phyloP scores from a whole-genome alignment of 2,888 invertebrate species.

The Adelognathus sp. region DNA sequence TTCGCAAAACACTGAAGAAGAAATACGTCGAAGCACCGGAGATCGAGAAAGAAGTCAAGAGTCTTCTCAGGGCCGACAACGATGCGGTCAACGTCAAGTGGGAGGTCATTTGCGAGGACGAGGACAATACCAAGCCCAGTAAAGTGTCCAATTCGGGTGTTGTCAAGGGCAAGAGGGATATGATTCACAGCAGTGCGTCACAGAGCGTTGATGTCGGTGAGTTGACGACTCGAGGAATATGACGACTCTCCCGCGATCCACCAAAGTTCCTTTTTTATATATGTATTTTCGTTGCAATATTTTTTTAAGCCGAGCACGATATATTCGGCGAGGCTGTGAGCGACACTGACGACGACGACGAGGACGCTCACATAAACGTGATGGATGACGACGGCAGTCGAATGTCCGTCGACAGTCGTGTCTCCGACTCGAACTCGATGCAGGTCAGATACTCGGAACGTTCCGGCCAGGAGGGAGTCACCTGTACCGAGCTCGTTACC shows the following conservation, averaged over 20 bases:
- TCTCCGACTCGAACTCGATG: conserved; percentile 87
- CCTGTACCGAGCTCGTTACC: conserved; percentile 81
- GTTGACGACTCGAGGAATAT: conserved; percentile 54
- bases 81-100: conserved; percentile 94
- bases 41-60: conserved; percentile 98
- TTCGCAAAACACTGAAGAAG: conserved; percentile 97
- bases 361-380: conserved; percentile 86
- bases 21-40: conserved; percentile 98
- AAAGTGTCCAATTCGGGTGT: conserved; percentile 79
- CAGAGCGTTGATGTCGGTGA: conserved; percentile 81
- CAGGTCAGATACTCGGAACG: conserved; percentile 80
- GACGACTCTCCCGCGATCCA: conserved; percentile 14
- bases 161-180: conserved; percentile 76
- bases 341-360: conserved; percentile 93
- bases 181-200: conserved; percentile 77
- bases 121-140: conserved; percentile 84
- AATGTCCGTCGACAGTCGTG: conserved; percentile 87
- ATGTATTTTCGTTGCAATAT: not conserved
- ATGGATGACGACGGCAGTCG: conserved; percentile 91
- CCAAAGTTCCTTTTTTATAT: not conserved
- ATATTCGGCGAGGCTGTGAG: conserved; percentile 97
- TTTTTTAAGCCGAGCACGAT: conserved; percentile 87
- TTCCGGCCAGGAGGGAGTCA: conserved; percentile 63
- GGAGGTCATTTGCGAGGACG: conserved; percentile 95
- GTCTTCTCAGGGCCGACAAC: conserved; percentile 94